Evolutionary conservation across 2,888 invertebrate species (phyloP), one percentile per base, ranked within the genome.

Genomic region (Anodontia alba): DNA sequence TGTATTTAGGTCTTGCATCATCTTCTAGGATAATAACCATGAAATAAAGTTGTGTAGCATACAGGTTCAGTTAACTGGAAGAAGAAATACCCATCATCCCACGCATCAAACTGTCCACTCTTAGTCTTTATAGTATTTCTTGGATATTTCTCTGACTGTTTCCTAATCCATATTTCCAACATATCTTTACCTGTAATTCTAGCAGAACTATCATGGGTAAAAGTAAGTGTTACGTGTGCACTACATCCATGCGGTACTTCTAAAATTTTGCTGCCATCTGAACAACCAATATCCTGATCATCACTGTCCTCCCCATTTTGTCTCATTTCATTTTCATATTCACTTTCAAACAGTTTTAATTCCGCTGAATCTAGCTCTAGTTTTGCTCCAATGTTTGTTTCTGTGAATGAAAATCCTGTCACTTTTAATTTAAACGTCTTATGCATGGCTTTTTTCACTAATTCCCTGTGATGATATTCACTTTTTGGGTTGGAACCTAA

Each of bases 341-440:
- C 87, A 73, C 88, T 88, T 38, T 90, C 90, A 90, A 93, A 94
- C 12, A 94, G 79, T 31, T 83, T 84, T 62, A 91, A 88, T 8
- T 89, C 84, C 7, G 89, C 80, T 0, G 73, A 33, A 26, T 83
- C 86, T 7, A 95, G 88, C 74, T 89, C 88, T 5, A 95, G 91
- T 72, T 93, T 84, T 38, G 93, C 93, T 49, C 93, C 92, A 26
- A 94, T 87, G 12, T 94, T 93, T 71, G 89, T 87, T 5, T 91
- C 89, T 1, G 94, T 93, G 23, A 93, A 86, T 7, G 91, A 87
- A 73, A 94, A 89, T n/a, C 92, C 93, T 15, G 91, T 87, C 17
- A 94, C 83, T 1, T 78, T 66, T 7, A 94, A 73, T 1, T 74
- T 51, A 74, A 88, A 91, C n/a, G 80, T 85, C 75, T 86, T 86